phyloP scores from a whole-genome alignment of 2,113 vertebrate species.

The Sapayoa aenigma region DNA sequence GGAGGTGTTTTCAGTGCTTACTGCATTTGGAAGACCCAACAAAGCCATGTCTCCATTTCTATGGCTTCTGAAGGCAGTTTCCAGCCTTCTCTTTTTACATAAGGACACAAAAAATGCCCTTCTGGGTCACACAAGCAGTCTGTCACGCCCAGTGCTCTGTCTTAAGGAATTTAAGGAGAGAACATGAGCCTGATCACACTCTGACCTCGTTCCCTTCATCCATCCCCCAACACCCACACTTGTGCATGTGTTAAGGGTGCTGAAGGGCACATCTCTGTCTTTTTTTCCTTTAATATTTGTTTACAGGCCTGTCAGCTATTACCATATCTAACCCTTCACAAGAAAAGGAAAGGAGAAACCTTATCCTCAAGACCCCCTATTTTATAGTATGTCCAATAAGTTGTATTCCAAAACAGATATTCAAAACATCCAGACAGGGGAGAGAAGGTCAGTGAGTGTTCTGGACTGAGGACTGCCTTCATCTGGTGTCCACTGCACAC shows the following conservation, averaged over 20 bases:
- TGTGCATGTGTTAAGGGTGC: background rate
- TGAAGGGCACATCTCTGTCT: background rate
- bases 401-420: background rate
- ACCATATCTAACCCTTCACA: background rate
- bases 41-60: background rate
- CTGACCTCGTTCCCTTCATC: background rate
- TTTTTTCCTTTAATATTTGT: background rate
- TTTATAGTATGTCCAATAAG: background rate
- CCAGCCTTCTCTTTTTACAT: background rate
- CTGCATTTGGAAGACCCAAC: background rate
- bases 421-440: background rate
- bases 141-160: background rate
- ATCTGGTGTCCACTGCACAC: rapidly evolving
- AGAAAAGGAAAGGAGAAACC: background rate
- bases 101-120: background rate
- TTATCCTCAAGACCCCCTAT: background rate
- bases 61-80: background rate
- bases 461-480: background rate
- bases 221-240: background rate
- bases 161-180: background rate
- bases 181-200: background rate
- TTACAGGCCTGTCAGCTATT: background rate
- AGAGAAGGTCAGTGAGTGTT: background rate
- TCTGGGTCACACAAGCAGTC: rapidly evolving
- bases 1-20: background rate